Percentiles rank a stretch among this genome's conserved stretches.
Evolutionary conservation across 2,113 vertebrate genomes (phyloP).

Genomic region (Hemicordylus capensis): DNA sequence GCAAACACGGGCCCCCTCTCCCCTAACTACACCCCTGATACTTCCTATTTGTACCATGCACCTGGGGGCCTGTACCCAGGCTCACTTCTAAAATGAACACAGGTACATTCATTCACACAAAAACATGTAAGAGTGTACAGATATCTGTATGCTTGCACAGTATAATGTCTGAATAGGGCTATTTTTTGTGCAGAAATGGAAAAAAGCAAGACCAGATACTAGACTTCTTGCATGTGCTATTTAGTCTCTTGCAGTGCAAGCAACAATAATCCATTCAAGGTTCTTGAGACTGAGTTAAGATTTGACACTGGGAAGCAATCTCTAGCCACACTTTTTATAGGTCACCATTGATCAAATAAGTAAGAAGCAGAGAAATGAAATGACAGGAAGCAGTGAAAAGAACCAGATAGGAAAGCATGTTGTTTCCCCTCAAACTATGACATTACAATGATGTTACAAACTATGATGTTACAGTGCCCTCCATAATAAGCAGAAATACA

Average conservation of each 20-base stretch:
- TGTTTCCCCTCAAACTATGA: not conserved
- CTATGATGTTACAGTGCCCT: not conserved
- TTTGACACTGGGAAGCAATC: not conserved
- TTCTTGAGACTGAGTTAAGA: not conserved
- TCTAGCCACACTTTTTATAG: not conserved
- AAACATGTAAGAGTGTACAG: no score
- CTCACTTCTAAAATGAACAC: no score
- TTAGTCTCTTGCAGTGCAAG: not conserved
- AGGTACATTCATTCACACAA: no score
- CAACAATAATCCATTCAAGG: not conserved
- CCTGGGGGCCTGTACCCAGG: no score
- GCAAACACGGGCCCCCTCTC: no score
- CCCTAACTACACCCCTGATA: no score
- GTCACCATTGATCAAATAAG: not conserved
- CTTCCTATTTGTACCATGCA: no score
- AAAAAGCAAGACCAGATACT: not conserved
- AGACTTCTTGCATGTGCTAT: conserved; percentile 8
- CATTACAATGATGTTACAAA: not conserved
- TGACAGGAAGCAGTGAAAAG: not conserved
- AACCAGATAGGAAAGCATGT: not conserved
- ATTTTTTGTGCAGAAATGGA: conserved; percentile 7
- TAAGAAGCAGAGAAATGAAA: not conserved
- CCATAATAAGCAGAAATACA: not conserved
- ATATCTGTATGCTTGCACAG: no score
- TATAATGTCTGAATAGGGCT: no score